These are phyloP conservation scores for Eremophila alpestris DNA, from an alignment of 2,797 vertebrate species.

Conservation along the genomic window DNA sequence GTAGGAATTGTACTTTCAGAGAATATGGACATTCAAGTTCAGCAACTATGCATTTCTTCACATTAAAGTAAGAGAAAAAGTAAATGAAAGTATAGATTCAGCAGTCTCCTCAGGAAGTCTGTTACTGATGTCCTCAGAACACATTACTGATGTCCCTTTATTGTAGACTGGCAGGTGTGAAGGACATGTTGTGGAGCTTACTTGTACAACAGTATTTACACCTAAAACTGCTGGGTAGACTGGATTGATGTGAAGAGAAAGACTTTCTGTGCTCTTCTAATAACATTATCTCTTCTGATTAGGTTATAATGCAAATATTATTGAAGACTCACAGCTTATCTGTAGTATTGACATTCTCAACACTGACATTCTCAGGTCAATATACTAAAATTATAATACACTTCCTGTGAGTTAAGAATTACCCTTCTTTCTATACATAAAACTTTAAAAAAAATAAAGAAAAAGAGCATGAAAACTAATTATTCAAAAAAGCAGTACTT, in stretches of 20 bases:
- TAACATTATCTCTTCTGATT: conserved; percentile 21
- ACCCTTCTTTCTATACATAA: neutral
- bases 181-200: neutral
- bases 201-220: neutral
- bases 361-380: conserved; percentile 35
- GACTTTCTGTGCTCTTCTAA: conserved; percentile 22
- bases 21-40: neutral
- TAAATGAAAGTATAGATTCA: neutral
- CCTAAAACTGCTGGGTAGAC: conserved; percentile 20
- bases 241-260: conserved; percentile 12
- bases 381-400: conserved; percentile 41
- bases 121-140: neutral
- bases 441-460: neutral
- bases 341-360: neutral
- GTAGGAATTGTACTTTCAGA: neutral
- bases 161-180: neutral
- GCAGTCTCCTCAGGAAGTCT: neutral
- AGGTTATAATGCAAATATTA: conserved; percentile 51
- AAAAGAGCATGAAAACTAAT: neutral
- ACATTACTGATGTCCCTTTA: neutral
- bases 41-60: neutral
- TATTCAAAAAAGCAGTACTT: neutral
- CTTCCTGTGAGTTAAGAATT: conserved; percentile 40
- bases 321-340: neutral
- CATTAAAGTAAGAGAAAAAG: neutral